phyloP scores from a whole-genome alignment of 2,797 vertebrate species.

The Microctenopoma lineatum region DNA sequence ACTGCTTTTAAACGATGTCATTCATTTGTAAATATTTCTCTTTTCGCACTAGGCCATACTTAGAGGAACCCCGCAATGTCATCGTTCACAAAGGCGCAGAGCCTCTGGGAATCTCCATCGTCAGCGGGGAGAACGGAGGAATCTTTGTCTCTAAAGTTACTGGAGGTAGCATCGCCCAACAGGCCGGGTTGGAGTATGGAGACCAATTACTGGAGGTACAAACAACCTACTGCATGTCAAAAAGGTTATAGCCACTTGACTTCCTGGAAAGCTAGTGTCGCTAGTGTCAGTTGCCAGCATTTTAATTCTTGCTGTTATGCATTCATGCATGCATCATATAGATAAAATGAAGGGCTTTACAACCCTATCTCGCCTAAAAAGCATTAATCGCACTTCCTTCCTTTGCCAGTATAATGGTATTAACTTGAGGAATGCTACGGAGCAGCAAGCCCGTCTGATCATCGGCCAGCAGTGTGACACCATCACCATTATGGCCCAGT shows the following conservation, averaged over 20 bases:
- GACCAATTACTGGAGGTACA: slow-evolving; percentile 97
- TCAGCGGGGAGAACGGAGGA: slow-evolving; percentile 96
- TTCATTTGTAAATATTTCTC: slow-evolving; percentile 28
- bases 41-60: slow-evolving; percentile 86
- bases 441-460: slow-evolving; percentile 97
- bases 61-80: slow-evolving; percentile 97
- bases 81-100: slow-evolving; percentile 95
- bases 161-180: slow-evolving; percentile 95
- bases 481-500: slow-evolving; percentile 98
- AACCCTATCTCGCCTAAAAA: too few species aligned
- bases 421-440: slow-evolving; percentile 95
- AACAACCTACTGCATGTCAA: slow-evolving; percentile 29
- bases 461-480: slow-evolving; percentile 98
- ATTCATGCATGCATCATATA: background rate
- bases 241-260: slow-evolving; percentile 25
- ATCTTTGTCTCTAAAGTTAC: slow-evolving; percentile 99
- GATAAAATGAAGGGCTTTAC: background rate
- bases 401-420: slow-evolving; percentile 93
- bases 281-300: slow-evolving; percentile 22
- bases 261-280: slow-evolving; percentile 22
- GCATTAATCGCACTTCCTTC: background rate
- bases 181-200: slow-evolving; percentile 96
- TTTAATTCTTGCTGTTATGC: slow-evolving; percentile 14
- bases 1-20: background rate
- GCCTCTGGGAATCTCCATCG: slow-evolving; percentile 97